phyloP scores from a whole-genome alignment of 2,888 invertebrate species.

The Coenonympha glycerion region DNA sequence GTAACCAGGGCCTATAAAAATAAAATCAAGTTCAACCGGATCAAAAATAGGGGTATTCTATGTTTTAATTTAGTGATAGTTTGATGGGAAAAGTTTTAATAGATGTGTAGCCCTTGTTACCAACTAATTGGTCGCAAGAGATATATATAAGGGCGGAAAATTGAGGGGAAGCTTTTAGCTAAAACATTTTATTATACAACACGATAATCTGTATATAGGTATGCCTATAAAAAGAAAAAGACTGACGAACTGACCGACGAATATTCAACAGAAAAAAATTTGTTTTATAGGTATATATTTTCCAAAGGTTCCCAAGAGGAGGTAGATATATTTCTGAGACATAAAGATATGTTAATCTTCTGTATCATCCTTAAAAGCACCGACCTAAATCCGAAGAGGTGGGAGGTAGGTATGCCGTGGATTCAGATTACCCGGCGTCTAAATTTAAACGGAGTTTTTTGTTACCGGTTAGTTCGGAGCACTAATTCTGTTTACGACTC shows the following conservation, averaged over 20 bases:
- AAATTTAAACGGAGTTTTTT: slow-evolving; percentile 62
- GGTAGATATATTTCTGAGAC: not conserved
- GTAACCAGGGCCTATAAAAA: slow-evolving; percentile 45
- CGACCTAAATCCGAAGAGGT: slow-evolving; percentile 21
- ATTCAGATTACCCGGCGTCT: slow-evolving; percentile 33
- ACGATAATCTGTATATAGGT: not conserved
- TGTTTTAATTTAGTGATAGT: slow-evolving; percentile 56
- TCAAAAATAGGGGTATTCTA: slow-evolving; percentile 57
- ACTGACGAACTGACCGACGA: not conserved
- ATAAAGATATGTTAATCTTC: not conserved
- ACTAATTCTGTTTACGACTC: slow-evolving; percentile 71
- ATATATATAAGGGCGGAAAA: slow-evolving; percentile 22
- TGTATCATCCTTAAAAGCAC: slow-evolving; percentile 22
- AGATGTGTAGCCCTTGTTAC: slow-evolving; percentile 33
- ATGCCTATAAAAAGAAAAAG: not conserved
- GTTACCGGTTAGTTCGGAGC: slow-evolving; percentile 54
- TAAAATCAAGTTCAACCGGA: slow-evolving; percentile 43
- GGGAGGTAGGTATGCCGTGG: slow-evolving; percentile 28
- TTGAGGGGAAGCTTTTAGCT: slow-evolving; percentile 18
- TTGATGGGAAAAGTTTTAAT: slow-evolving; percentile 64
- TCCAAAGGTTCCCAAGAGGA: too few species aligned
- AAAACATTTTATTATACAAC: not conserved
- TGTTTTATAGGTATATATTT: too few species aligned
- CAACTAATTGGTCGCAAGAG: slow-evolving; percentile 44
- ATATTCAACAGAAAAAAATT: too few species aligned